These are phyloP conservation scores for Clarias pachynema DNA, from an alignment of 2,797 vertebrate genomes.

Conservation along the genomic window DNA sequence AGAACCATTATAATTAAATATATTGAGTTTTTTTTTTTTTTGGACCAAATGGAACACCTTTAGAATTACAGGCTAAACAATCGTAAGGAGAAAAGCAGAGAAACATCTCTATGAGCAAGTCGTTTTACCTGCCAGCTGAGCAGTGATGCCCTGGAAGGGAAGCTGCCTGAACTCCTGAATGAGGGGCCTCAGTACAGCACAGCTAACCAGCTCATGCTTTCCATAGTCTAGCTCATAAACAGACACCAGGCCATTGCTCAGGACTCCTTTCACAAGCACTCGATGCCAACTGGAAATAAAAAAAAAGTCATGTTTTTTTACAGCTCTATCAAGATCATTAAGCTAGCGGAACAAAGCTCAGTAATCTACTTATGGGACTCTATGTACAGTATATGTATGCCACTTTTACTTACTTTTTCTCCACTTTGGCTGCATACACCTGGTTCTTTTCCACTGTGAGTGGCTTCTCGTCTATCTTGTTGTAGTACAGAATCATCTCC, in stretches of 20 bases:
- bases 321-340: background rate
- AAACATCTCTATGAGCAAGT: background rate
- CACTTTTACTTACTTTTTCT: slow-evolving; percentile 82
- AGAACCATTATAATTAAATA: background rate
- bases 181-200: slow-evolving; percentile 81
- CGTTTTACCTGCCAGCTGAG: slow-evolving; percentile 87
- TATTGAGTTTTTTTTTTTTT: background rate
- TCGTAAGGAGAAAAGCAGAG: background rate
- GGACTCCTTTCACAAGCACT: slow-evolving; percentile 87
- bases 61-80: background rate
- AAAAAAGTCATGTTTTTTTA: background rate
- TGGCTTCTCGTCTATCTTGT: slow-evolving; percentile 80
- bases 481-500: slow-evolving; percentile 95
- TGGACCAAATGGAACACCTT: background rate
- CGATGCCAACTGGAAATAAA: slow-evolving; percentile 83
- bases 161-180: slow-evolving; percentile 84
- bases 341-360: background rate
- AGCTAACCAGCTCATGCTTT: slow-evolving; percentile 86
- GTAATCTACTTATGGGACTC: background rate
- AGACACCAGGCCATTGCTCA: slow-evolving; percentile 87
- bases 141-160: slow-evolving; percentile 90
- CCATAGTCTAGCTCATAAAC: slow-evolving; percentile 93
- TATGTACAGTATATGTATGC: background rate
- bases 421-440: slow-evolving; percentile 92
- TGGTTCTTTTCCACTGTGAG: slow-evolving; percentile 83